Percentiles rank a stretch among this genome's conserved stretches.
These are phyloP conservation scores for Drosophila orosa DNA, from an alignment of 1,140 invertebrate genomes.

Conservation along the genomic window DNA sequence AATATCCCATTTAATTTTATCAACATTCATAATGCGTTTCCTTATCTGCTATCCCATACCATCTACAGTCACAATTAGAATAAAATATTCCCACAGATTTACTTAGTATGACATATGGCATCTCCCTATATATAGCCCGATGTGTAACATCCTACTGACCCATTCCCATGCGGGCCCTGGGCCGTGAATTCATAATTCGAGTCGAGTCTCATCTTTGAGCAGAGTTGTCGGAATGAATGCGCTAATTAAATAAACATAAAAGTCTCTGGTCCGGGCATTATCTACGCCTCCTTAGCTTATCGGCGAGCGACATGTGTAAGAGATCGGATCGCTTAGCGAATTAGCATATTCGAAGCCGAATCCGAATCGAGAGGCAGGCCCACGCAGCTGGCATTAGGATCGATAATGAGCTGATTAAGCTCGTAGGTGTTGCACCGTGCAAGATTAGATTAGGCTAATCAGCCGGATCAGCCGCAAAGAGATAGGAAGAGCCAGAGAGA, in stretches of 20 bases:
- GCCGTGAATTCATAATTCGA: conserved; percentile 66
- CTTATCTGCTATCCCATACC: not conserved
- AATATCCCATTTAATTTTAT: conserved; percentile 6
- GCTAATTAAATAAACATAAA: conserved; percentile 81
- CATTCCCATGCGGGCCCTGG: conserved; percentile 18
- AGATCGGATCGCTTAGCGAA: conserved; percentile 49
- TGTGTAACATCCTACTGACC: conserved; percentile 31
- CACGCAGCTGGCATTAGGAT: conserved; percentile 56
- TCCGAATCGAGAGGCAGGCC: conserved; percentile 16
- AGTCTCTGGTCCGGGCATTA: conserved; percentile 57
- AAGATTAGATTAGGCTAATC: conserved; percentile 82
- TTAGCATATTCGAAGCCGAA: conserved; percentile 50
- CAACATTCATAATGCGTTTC: conserved; percentile 3
- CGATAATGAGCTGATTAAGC: conserved; percentile 68
- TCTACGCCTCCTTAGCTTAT: conserved; percentile 81
- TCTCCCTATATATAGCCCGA: conserved; percentile 14
- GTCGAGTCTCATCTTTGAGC: conserved; percentile 29
- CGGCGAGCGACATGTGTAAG: conserved; percentile 62
- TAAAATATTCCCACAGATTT: conserved; percentile 12
- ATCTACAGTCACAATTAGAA: conserved; percentile 1
- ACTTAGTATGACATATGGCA: conserved; percentile 22
- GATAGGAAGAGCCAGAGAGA: not conserved
- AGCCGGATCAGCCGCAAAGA: conserved; percentile 50
- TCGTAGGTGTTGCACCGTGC: conserved; percentile 74
- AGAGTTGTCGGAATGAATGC: conserved; percentile 50